A percentile compares a stretch with the other conserved stretches of the same genome.
These are phyloP conservation scores for Leptopterna dolabrata DNA, from an alignment of 2,888 invertebrate genomes.

Conservation along the genomic window DNA sequence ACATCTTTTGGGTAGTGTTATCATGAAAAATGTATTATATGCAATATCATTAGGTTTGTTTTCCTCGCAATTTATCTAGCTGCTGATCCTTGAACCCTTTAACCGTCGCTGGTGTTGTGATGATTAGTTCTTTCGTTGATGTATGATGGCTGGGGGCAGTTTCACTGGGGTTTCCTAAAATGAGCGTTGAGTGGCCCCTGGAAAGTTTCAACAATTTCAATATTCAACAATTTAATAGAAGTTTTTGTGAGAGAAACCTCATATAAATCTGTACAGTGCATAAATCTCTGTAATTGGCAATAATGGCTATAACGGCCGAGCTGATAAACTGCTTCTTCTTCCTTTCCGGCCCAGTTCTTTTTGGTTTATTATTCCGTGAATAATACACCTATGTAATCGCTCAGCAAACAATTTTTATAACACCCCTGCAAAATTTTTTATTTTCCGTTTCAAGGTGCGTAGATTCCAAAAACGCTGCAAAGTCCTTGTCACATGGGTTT, in stretches of 20 bases:
- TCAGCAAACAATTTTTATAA: no score
- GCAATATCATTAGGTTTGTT: background rate
- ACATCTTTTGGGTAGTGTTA: background rate
- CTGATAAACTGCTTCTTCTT: no score
- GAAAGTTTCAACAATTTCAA: background rate
- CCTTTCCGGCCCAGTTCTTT: no score
- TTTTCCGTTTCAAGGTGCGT: no score
- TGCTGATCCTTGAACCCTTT: no score
- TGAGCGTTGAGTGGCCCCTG: constrained; percentile 44
- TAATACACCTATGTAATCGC: no score
- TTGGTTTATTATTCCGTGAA: no score
- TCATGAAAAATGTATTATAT: background rate
- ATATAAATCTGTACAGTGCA: background rate
- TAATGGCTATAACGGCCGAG: no score
- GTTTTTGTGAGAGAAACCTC: background rate
- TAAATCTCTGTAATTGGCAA: background rate
- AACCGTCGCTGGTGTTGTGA: background rate
- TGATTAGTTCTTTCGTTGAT: background rate
- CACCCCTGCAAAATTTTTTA: no score
- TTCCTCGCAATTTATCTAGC: background rate
- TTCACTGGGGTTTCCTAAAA: constrained; percentile 31
- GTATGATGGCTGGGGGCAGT: background rate
- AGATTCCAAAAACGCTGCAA: no score
- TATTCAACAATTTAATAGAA: background rate
- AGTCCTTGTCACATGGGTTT: no score